Conservation (phyloP, 2,888 invertebrate genomes). For the Agrotis exclamationis region DNA sequence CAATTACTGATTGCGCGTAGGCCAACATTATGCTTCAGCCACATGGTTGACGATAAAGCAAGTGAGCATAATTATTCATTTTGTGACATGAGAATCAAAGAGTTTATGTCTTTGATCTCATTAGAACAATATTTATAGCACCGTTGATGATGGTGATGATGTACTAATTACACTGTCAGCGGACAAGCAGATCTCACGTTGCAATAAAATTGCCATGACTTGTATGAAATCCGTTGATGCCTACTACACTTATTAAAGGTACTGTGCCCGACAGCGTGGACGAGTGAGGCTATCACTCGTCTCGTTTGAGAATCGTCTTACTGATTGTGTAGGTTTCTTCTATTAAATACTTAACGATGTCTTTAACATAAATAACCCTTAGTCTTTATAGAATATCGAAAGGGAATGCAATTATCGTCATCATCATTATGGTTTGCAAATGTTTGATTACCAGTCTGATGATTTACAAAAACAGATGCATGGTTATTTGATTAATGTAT, state of each 20-base stretch:
- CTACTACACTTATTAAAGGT: no score
- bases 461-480: not conserved
- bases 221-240: no score
- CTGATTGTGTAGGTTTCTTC: no score
- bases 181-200: no score
- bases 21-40: not conserved
- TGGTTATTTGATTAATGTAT: no score
- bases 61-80: constrained; percentile 1
- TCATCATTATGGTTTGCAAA: constrained; percentile 10
- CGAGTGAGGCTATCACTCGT: no score
- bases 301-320: no score
- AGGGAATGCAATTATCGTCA: constrained; percentile 1
- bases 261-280: no score
- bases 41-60: not conserved
- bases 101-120: constrained; percentile 18
- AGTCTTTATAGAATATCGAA: not conserved
- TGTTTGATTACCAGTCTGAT: not conserved
- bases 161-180: not conserved
- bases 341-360: no score
- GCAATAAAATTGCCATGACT: no score
- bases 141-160: not conserved
- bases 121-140: constrained; percentile 1
- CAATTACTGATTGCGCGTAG: not conserved
- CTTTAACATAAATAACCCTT: not conserved
- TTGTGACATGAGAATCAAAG: not conserved